Percentiles rank a stretch among this genome's conserved stretches.
phyloP scores from a whole-genome alignment of 2,113 vertebrate species.

The Rhinolophus sinicus region DNA sequence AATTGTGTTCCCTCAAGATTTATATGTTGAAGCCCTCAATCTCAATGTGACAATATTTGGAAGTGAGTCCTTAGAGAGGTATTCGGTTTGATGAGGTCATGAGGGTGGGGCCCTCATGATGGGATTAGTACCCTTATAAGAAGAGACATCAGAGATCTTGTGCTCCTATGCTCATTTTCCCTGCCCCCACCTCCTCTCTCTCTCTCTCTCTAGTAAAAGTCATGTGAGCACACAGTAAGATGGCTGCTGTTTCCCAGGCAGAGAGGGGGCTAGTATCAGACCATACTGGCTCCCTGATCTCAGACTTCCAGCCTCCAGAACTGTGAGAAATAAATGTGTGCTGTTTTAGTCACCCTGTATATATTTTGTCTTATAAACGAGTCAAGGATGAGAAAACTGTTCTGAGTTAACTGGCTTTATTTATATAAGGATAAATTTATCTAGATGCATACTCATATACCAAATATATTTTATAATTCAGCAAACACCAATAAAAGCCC shows the following conservation, averaged over 20 bases:
- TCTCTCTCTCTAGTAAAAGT: not conserved
- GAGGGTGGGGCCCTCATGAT: not conserved
- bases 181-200: not conserved
- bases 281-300: not conserved
- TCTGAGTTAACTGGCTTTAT: not conserved
- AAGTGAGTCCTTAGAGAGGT: not conserved
- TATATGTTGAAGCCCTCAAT: not conserved
- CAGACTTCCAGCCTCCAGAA: not conserved
- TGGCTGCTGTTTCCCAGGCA: not conserved
- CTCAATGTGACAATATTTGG: not conserved
- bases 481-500: constrained; percentile 32
- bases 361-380: not conserved
- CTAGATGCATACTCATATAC: not conserved
- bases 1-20: not conserved
- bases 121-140: not conserved
- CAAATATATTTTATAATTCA: constrained; percentile 47
- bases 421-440: constrained; percentile 17
- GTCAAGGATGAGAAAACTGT: constrained; percentile 5
- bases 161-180: not conserved
- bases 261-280: not conserved
- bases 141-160: not conserved
- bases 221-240: not conserved
- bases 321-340: not conserved
- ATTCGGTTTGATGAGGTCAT: not conserved
- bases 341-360: not conserved